These are phyloP conservation scores for Chymomyza procnemis DNA, from an alignment of 2,888 invertebrate species.

Conservation along the genomic window DNA sequence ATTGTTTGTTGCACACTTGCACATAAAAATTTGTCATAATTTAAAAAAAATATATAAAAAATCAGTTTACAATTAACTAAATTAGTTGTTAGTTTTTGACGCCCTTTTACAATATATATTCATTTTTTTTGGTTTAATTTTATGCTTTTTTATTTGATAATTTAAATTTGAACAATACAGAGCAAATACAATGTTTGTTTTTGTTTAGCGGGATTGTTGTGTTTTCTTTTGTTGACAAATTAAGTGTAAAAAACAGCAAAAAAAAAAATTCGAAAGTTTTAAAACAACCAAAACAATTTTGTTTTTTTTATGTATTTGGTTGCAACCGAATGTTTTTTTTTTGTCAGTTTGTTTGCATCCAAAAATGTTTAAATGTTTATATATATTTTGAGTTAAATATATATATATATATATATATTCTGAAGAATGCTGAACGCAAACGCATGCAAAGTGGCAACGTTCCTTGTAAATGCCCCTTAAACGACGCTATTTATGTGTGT, in stretches of 20 bases:
- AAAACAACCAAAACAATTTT: not conserved
- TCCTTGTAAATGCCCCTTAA: constrained; percentile 41
- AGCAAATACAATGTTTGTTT: constrained; percentile 15
- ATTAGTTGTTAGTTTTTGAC: not conserved
- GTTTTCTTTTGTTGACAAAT: not conserved
- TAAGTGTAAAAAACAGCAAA: not conserved
- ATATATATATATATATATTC: too few relatives aligned
- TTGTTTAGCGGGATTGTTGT: constrained; percentile 21
- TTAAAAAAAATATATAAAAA: constrained; percentile 22
- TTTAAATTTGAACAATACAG: constrained; percentile 24
- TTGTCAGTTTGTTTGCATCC: not conserved
- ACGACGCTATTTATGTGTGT: constrained; percentile 61
- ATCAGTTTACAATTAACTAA: constrained; percentile 43
- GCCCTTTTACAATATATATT: not conserved
- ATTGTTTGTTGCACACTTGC: constrained; percentile 57
- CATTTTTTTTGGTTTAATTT: constrained; percentile 8
- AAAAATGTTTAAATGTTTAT: too few relatives aligned
- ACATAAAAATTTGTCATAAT: constrained; percentile 21
- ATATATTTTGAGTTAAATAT: too few relatives aligned
- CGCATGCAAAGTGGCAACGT: constrained; percentile 2
- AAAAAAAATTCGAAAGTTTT: not conserved
- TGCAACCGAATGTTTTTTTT: constrained; percentile 3
- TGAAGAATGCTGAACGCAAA: not conserved
- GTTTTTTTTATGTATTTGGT: not conserved
- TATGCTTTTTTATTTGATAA: constrained; percentile 47